phyloP scores from a whole-genome alignment of 2,888 invertebrate genomes.

The Amaurobius ferox region DNA sequence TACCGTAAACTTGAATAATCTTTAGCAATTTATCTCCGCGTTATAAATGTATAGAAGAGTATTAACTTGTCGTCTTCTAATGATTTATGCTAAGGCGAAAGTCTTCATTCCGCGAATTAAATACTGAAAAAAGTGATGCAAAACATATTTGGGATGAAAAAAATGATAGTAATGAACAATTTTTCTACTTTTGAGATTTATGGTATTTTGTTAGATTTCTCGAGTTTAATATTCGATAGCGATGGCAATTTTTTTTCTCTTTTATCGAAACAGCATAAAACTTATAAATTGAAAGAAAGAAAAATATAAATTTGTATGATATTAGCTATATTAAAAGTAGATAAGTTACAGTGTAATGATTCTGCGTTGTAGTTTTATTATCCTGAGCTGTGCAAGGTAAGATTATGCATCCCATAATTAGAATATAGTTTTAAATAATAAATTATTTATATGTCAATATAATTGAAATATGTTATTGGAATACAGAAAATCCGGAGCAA shows the following conservation, averaged over 20 bases:
- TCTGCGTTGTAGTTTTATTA: too few species aligned
- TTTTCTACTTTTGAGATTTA: background rate
- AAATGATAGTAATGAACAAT: background rate
- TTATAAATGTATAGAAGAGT: constrained; percentile 33
- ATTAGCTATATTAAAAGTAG: background rate
- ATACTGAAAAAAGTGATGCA: background rate
- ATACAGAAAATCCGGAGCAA: too few species aligned
- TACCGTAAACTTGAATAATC: constrained; percentile 31
- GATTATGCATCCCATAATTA: too few species aligned
- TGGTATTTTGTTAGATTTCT: constrained; percentile 3
- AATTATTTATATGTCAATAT: too few species aligned
- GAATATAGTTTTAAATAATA: too few species aligned
- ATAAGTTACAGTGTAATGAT: background rate
- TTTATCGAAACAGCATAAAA: background rate
- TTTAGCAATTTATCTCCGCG: constrained; percentile 47
- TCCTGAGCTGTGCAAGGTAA: too few species aligned
- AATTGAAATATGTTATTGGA: too few species aligned
- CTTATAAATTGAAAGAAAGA: background rate
- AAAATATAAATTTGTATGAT: background rate
- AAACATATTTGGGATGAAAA: background rate
- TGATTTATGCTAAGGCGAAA: constrained; percentile 37
- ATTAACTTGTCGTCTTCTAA: constrained; percentile 61
- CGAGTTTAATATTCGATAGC: background rate
- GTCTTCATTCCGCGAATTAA: constrained; percentile 8
- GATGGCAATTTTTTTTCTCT: background rate